phyloP scores from a whole-genome alignment of 2,113 vertebrate species.

The Lepus timidus region DNA sequence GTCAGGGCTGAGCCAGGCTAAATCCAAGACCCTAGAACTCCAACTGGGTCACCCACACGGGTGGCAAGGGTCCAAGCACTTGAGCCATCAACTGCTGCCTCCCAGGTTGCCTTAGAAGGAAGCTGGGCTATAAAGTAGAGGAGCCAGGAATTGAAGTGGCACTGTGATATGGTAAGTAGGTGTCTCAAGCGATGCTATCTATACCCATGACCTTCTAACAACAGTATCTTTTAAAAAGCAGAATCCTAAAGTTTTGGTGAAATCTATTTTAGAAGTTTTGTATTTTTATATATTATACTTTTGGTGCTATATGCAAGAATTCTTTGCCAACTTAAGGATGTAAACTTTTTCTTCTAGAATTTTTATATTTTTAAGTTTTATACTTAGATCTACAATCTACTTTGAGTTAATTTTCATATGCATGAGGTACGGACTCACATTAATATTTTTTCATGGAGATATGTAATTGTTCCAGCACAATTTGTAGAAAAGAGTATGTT shows the following conservation, averaged over 20 bases:
- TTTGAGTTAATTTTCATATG: background rate
- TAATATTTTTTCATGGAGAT: background rate
- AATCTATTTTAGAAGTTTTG: background rate
- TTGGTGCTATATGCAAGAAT: background rate
- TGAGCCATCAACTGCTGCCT: too few relatives aligned
- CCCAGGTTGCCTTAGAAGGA: too few relatives aligned
- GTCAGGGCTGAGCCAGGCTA: too few relatives aligned
- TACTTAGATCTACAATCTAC: background rate
- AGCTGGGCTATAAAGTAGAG: too few relatives aligned
- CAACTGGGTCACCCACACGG: too few relatives aligned
- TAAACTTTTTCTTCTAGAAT: background rate
- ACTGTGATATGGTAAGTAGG: too few relatives aligned
- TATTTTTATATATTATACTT: background rate
- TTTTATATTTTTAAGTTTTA: conserved; percentile 26
- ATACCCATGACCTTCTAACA: too few relatives aligned
- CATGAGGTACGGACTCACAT: background rate
- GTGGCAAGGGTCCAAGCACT: too few relatives aligned
- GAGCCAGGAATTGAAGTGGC: too few relatives aligned
- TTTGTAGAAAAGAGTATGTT: background rate
- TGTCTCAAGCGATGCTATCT: too few relatives aligned
- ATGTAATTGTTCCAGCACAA: background rate
- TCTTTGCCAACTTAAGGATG: background rate
- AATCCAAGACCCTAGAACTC: too few relatives aligned
- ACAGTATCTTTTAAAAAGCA: background rate
- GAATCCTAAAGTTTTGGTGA: background rate